Evolutionary conservation across 2,888 invertebrate species (phyloP).

Genomic region (Hartigia nigra): DNA sequence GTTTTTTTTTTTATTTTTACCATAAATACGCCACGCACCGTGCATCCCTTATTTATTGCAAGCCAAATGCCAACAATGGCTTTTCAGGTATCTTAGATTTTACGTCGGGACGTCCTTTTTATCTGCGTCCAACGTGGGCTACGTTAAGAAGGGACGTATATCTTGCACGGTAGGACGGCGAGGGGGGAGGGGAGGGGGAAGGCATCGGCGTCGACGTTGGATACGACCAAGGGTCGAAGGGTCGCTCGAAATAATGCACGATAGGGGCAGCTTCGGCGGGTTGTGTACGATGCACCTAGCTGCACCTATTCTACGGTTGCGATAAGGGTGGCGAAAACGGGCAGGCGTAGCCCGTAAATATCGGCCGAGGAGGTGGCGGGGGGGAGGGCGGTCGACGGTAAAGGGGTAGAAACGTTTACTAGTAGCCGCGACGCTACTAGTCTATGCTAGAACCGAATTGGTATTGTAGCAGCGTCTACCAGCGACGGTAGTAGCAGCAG

Average conservation of each 20-base stretch:
- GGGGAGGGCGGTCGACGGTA: neutral
- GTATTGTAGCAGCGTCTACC: neutral
- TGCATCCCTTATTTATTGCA: neutral
- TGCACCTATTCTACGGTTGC: slow-evolving; percentile 52
- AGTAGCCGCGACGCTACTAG: neutral
- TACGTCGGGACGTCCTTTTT: neutral
- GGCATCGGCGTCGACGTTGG: slow-evolving; percentile 1
- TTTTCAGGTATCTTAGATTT: neutral
- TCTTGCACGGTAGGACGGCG: neutral
- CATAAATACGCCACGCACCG: neutral
- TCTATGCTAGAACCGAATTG: neutral
- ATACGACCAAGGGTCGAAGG: slow-evolving; percentile 24
- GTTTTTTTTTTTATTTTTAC: too few species aligned
- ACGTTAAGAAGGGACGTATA: neutral
- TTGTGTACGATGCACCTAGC: slow-evolving; percentile 50
- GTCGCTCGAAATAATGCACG: slow-evolving; percentile 25
- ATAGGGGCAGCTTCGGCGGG: slow-evolving; percentile 27
- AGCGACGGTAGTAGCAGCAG: neutral
- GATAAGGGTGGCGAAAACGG: slow-evolving; percentile 56
- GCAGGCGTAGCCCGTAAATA: slow-evolving; percentile 52
- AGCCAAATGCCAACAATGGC: neutral
- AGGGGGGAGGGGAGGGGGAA: slow-evolving; percentile 15
- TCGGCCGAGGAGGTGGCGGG: slow-evolving; percentile 36
- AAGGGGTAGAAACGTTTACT: slow-evolving; percentile 1
- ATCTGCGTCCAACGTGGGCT: neutral